Evolutionary conservation across 2,113 vertebrate species (phyloP).

Genomic region (Caretta caretta): DNA sequence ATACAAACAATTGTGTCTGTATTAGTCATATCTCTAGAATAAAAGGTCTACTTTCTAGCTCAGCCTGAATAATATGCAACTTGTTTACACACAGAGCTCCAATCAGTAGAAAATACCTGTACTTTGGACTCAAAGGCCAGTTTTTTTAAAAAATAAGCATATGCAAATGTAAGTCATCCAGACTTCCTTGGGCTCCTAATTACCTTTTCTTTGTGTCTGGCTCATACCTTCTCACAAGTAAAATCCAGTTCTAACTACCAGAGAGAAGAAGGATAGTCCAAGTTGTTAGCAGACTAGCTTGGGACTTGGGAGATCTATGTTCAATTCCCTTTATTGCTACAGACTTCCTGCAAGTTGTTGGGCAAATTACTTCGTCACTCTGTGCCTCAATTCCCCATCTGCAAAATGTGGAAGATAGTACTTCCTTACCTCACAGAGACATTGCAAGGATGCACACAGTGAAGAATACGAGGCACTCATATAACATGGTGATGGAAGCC

Average conservation of each 20-base stretch:
- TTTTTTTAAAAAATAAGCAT: not conserved
- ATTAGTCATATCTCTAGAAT: constrained; percentile 11
- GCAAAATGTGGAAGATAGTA: not conserved
- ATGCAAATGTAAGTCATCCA: not conserved
- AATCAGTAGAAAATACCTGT: not conserved
- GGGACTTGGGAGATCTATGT: accelerated
- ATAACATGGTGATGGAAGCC: not conserved
- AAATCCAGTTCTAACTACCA: accelerated
- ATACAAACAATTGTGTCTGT: constrained; percentile 21
- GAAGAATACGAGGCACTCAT: not conserved
- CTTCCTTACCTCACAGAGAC: not conserved
- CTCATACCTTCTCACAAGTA: not conserved
- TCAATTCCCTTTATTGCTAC: not conserved
- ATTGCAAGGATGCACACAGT: not conserved
- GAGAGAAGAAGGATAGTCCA: not conserved
- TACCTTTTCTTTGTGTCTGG: not conserved
- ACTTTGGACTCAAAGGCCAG: not conserved
- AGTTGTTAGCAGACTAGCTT: not conserved
- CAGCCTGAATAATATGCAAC: not conserved
- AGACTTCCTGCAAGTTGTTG: not conserved
- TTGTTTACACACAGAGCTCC: not conserved
- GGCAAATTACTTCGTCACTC: not conserved
- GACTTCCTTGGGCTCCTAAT: not conserved
- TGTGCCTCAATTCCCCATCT: not conserved
- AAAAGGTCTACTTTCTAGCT: constrained; percentile 24